Evolutionary conservation across 2,113 vertebrate species (phyloP), one percentile per base, ranked within the genome.

Genomic region (Nicator chloris): DNA sequence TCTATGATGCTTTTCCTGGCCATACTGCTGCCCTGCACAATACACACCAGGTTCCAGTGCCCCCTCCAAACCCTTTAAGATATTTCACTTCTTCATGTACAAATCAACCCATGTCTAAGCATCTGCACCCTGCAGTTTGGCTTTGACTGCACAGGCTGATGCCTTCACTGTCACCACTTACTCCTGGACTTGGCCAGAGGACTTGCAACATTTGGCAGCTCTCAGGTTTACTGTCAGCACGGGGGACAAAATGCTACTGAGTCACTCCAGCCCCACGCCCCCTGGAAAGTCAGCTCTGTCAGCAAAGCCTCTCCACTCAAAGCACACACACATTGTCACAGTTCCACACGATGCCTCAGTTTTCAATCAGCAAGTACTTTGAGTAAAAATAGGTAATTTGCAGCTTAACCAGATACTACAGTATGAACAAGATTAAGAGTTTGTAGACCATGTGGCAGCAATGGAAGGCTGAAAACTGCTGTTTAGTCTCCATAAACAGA

Each of bases 361-460:
- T 85, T 86, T 71, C 68, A 75, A 71, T 42, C 4, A 92, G 51
- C 77, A 75, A 93, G 57, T 47, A 71, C 68, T 70, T 31, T 1
- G 31, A 66, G 64, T 71, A 83, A 92, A 94, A 91, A 86, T 7
- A 90, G 61, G 27, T 42, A 33, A 75, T 47, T 16, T 31, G 15
- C 31, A 7, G 82, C 71, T 95, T 91, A 95, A 86, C 28, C 37
- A 89, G 73, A 82, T 77, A 90, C 78, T 93, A 77, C 66, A 88
- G 50, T 61, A 56, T 60, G 82, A 92, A 91, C 27, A 65, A 90
- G 89, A 91, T 65, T 49, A 85, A 42, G 78, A 66, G 63, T 69
- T 85, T 88, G 75, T 75, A 66, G 59, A 83, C 63, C 60, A 47
- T 10, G 82, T 81, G 85, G 37, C 71, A 91, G 85, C 64, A 82